Conservation (phyloP, 2,888 invertebrate species). For the Merodon equestris region DNA sequence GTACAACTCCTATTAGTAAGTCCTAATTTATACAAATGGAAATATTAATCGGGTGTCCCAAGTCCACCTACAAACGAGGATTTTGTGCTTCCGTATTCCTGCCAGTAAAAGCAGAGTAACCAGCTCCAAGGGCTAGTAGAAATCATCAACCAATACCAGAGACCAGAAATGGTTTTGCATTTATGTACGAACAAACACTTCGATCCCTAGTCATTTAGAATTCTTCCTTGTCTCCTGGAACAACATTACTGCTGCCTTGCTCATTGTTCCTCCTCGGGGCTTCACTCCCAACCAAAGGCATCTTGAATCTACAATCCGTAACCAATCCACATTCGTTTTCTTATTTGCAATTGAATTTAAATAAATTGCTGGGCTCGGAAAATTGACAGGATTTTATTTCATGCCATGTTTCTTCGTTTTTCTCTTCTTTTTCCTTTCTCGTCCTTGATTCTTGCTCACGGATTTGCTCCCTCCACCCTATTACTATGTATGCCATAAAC, state of each 20-base stretch:
- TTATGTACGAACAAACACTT: constrained; percentile 39
- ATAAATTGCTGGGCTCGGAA: constrained; percentile 65
- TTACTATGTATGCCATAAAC: constrained; percentile 50
- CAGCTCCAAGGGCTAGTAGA: constrained; percentile 32
- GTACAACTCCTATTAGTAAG: too few relatives aligned
- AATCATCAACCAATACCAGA: constrained; percentile 42
- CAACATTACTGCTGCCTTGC: too few relatives aligned
- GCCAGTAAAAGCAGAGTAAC: constrained; percentile 25
- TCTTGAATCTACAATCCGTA: constrained; percentile 18
- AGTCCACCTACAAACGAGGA: constrained; percentile 7
- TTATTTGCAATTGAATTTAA: constrained; percentile 68
- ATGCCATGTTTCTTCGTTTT: constrained; percentile 48
- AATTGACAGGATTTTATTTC: constrained; percentile 66
- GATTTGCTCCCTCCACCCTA: too few relatives aligned
- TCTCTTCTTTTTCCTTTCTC: constrained; percentile 1
- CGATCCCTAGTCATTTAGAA: constrained; percentile 44
- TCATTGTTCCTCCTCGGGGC: not conserved
- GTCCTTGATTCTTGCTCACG: constrained; percentile 12
- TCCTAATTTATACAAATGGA: too few relatives aligned
- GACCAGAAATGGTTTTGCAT: constrained; percentile 34
- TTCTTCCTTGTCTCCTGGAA: constrained; percentile 1
- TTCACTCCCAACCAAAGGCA: constrained; percentile 10
- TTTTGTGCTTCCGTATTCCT: constrained; percentile 6
- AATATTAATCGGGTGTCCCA: too few relatives aligned
- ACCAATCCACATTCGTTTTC: constrained; percentile 38